Evolutionary conservation across 2,113 vertebrate genomes (phyloP).

Genomic region (Chaetura pelagica): DNA sequence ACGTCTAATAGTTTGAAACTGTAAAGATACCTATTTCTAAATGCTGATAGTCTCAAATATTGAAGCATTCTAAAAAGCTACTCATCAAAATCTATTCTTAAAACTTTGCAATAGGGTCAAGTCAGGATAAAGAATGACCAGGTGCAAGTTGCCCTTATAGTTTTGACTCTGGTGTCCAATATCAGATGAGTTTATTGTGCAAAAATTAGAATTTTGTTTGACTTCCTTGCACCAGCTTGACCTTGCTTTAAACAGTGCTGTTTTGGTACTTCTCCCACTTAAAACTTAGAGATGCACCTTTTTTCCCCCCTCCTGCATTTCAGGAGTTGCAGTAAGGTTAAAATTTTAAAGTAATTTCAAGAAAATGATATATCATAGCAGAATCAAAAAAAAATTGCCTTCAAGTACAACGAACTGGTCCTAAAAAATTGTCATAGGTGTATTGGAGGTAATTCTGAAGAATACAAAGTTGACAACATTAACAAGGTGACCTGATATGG

Average conservation of each 20-base stretch:
- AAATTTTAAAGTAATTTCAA: not conserved
- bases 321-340: not conserved
- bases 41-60: not conserved
- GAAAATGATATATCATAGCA: not conserved
- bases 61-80: not conserved
- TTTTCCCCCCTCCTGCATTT: no score
- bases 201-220: not conserved
- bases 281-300: rapidly evolving
- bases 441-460: not conserved
- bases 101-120: not conserved
- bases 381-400: not conserved
- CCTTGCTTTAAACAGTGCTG: not conserved
- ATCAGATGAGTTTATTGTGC: not conserved
- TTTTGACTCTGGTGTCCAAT: not conserved
- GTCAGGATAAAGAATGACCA: not conserved
- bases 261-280: not conserved
- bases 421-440: not conserved
- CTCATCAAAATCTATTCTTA: not conserved
- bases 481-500: not conserved
- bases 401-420: not conserved
- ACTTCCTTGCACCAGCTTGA: not conserved
- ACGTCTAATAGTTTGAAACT: not conserved
- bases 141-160: not conserved
- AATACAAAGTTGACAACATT: not conserved
- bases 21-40: not conserved